A percentile compares a stretch with the other conserved stretches of the same genome.
These are phyloP conservation scores for Tinamus major DNA, from an alignment of 2,797 vertebrate genomes.

Conservation along the genomic window DNA sequence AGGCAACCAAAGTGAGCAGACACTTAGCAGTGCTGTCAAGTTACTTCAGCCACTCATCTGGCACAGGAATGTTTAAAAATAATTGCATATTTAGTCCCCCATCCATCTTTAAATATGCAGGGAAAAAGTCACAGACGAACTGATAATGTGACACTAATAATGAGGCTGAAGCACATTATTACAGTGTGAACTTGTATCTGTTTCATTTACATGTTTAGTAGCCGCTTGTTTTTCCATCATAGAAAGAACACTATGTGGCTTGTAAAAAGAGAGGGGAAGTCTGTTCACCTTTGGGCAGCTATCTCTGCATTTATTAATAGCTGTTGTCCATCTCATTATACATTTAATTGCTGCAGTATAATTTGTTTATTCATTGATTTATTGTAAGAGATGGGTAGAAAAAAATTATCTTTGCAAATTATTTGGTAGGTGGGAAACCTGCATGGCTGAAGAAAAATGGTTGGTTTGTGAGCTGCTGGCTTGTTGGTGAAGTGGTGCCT, in stretches of 20 bases:
- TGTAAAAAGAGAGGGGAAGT: conserved; percentile 52
- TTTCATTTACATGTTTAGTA: conserved; percentile 71
- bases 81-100: not conserved
- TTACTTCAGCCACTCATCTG: not conserved
- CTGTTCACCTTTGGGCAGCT: conserved; percentile 66
- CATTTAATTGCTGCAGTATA: conserved; percentile 60
- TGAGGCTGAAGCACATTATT: conserved; percentile 28
- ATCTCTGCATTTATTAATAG: conserved; percentile 73
- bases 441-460: not conserved
- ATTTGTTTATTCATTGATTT: conserved; percentile 67
- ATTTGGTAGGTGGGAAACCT: conserved; percentile 30
- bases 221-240: conserved; percentile 33
- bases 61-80: conserved; percentile 19
- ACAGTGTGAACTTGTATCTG: conserved; percentile 9
- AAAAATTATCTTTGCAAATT: conserved; percentile 66
- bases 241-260: conserved; percentile 41
- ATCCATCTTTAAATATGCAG: conserved; percentile 59
- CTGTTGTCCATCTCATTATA: conserved; percentile 54
- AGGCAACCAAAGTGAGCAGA: not conserved
- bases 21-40: not conserved
- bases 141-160: conserved; percentile 6
- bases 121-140: conserved; percentile 37
- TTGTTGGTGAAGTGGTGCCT: not conserved
- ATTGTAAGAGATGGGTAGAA: conserved; percentile 56
- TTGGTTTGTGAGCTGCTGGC: not conserved